Base-by-base conservation (phyloP, 1,140 invertebrate species). In the Dinothrombium tinctorium region DNA sequence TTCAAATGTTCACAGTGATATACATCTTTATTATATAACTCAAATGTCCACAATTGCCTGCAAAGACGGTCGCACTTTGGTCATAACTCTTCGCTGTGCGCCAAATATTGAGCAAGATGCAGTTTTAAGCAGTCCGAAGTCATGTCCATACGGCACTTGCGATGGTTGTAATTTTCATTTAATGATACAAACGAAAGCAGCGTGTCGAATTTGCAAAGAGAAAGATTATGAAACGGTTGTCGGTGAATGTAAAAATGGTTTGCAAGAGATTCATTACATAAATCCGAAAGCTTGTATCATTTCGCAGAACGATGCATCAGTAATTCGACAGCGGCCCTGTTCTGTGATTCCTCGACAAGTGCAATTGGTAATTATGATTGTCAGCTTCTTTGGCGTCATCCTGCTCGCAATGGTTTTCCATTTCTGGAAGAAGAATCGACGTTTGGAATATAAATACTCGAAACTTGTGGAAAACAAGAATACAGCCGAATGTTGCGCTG, bases 91-190 rank as follows among this genome's bases (percentile, higher is more conserved):
- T 19, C 48, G 60, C 12, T 67, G 65, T 49, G 52, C 61, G 33
- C 53, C 54, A 2, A 56, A 54, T 19, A 40, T 59, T 39, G 49
- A 56, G 19, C 58, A 54, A 17, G 48, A 55, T 26, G 6, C 51
- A 44, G 4, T 54, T 66, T 24, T 45, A 50, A 32, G 48, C 65
- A 24, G 40, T 26, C 69, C 69, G 4, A 53, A 59, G 3, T 59
- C 60, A 23, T 71, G 69, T 52, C 59, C 65, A 0, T 67, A 70
- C 54, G 69, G 66, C 3, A 72, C 69, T 2, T 72, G 69, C 51
- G 67, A 71, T 52, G 69, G 69, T 3, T 71, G 69, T 50, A 60
- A 59, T 36, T 71, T 67, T 48, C 67, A 71, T 50, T 64, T 72
- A 43, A 49, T 69, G 40, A 68, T 65, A 64, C 53, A 51, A 41